Base-by-base conservation (phyloP, 2,797 vertebrate species). In the Melanitta fusca region DNA sequence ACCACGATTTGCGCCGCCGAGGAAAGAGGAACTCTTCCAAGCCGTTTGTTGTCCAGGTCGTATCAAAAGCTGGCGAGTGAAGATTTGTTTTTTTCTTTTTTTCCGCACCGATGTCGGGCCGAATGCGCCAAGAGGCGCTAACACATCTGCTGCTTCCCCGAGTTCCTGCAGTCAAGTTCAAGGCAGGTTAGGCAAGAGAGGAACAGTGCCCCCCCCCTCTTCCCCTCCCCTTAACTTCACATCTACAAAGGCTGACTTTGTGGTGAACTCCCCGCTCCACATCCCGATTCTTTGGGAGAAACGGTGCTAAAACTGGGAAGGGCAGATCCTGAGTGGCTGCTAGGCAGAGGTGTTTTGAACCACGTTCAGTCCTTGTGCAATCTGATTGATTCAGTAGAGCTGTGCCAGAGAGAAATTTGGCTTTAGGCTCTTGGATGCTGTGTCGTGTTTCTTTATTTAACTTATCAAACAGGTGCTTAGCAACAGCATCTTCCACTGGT, bases 1-100 rank as follows among this genome's bases (percentile, higher is more conserved):
- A 96, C 97, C 97, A 97, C 87, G 95, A 88, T 91, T 96, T 96
- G 94, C 92, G 89, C 95, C 79, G 94, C 96, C 85, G 62, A 6
- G 86, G 89, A 70, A 95, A 96, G 93, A 96, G 91, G 80, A 92
- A 56, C 51, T 62, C 85, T 92, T 90, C 90, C 83, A 89, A 91
- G 84, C 94, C 91, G 88, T 87, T 94, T 96, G 75, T 82, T 89
- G 96, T 92, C 80, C 71, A 94, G 93, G 77, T 90, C 90, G 81
- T 74, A 91, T 96, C 88, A 80, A 91, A 97, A 94, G 96, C 84
- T 88, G 80, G 89, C 34, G 14, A 49, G 92, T 69, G 92, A 94
- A 91, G 93, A 43, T 38, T 89, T 88, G 47, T 38, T 91, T 88
- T 64, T 22, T 47, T 22, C 8, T 91, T 91, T 74, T 85, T 96